Conservation (phyloP, 2,888 invertebrate genomes). For the Ischnura elegans region DNA sequence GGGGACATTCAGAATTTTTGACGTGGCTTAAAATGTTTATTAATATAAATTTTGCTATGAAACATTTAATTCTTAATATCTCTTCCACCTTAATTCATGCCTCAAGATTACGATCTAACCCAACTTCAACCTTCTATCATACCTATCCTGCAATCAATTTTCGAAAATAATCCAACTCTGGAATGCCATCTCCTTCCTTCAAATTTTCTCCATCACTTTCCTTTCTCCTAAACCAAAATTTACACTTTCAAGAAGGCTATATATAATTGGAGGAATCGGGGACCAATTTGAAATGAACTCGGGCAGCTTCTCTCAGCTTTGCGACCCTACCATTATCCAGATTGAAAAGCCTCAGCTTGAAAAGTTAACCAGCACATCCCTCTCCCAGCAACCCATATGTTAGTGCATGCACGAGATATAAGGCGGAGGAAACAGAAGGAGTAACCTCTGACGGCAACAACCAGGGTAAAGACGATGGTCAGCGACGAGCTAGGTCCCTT, state of each 20-base stretch:
- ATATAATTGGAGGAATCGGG: neutral
- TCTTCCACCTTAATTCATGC: too few relatives aligned
- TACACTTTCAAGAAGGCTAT: neutral
- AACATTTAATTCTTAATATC: too few relatives aligned
- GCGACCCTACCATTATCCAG: neutral
- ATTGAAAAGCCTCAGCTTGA: neutral
- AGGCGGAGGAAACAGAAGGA: neutral
- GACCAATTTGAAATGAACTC: neutral
- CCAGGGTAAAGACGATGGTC: neutral
- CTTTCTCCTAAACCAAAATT: neutral
- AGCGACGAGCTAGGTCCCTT: neutral
- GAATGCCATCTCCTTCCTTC: neutral
- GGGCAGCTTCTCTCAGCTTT: neutral
- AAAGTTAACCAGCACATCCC: neutral
- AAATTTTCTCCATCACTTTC: neutral
- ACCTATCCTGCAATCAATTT: too few relatives aligned
- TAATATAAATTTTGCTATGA: too few relatives aligned
- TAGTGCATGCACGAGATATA: neutral
- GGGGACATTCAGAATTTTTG: too few relatives aligned
- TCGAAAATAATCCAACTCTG: too few relatives aligned
- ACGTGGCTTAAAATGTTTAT: too few relatives aligned
- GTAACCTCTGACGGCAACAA: too few relatives aligned
- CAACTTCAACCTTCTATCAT: too few relatives aligned
- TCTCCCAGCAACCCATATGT: neutral
- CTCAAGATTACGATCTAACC: too few relatives aligned